Evolutionary conservation across 2,113 vertebrate genomes (phyloP), one percentile per base, ranked within the genome.

Genomic region (Equus quagga): DNA sequence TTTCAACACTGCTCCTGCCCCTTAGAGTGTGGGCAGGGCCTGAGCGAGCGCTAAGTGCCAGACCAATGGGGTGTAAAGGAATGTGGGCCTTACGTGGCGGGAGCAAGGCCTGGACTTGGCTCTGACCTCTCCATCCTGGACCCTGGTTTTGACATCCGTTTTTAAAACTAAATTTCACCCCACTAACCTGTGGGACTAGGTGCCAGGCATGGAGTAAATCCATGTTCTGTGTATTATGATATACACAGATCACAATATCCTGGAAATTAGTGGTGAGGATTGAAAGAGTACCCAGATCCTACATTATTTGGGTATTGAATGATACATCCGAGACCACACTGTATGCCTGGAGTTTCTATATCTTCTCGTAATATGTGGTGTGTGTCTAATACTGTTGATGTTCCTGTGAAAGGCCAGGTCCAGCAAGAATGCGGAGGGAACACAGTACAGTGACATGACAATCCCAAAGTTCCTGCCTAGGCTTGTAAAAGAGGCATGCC

Each of bases 61-160:
- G 36, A 33, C 6, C 44, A n/a, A 33, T 1, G 7, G 8, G 58
- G 54, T 17, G 9, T 88, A 54, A 36, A 56, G 64, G 49, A 86
- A 87, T 18, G 6, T 2, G 23, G 33, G 41, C 19, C 12, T n/a
- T 51, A 10, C 0, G 3, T 14, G 19, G 41, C 1, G 1, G 41
- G 14, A 95, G 51, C 12, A 2, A 65, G 70, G 62, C 51, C 36
- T 79, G 58, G 19, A 46, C 58, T 17, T 21, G 41, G 18, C 21
- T 67, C 62, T 58, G 33, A 72, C n/a, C 15, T 49, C 21, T 70
- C 46, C 21, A 31, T 18, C 75, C 75, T 87, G 26, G n/a, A 76
- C 65, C n/a, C n/a, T 4, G 7, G 14, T 60, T 81, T 96, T 75
- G 41, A 76, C 8, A 58, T 31, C 56, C 36, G 19, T 56, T 60